phyloP scores from a whole-genome alignment of 2,113 vertebrate genomes.

The Scopus umbretta region DNA sequence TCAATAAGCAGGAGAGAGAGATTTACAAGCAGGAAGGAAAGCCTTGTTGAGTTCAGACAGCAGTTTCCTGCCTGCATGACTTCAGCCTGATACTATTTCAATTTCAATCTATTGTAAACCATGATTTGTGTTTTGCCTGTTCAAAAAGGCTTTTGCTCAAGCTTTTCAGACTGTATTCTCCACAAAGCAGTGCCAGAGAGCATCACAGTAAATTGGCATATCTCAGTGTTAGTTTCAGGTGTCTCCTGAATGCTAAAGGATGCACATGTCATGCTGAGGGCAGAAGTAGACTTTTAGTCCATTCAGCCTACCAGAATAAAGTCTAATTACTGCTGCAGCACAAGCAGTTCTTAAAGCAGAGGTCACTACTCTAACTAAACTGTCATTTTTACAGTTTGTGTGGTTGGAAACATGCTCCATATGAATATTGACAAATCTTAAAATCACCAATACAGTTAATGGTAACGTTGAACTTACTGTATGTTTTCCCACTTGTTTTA shows the following conservation, averaged over 20 bases:
- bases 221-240: not conserved
- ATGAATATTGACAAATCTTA: not conserved
- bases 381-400: not conserved
- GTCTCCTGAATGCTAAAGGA: not conserved
- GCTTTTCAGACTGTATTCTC: conserved; percentile 25
- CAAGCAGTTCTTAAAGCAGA: not conserved
- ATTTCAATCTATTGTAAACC: conserved; percentile 64
- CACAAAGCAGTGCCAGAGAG: not conserved
- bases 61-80: conserved; percentile 69
- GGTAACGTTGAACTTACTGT: not conserved
- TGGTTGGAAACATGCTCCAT: not conserved
- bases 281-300: not conserved
- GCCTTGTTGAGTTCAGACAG: conserved; percentile 66
- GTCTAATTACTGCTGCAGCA: not conserved
- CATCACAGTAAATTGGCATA: not conserved
- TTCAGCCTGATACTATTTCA: conserved; percentile 66
- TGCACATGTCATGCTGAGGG: not conserved
- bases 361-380: not conserved
- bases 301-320: not conserved
- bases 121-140: conserved; percentile 52
- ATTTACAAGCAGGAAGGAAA: conserved; percentile 77
- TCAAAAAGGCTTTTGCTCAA: conserved; percentile 45
- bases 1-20: conserved; percentile 69
- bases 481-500: not conserved
- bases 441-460: not conserved